phyloP scores from a whole-genome alignment of 2,888 invertebrate genomes.

The Helicoverpa assulta region DNA sequence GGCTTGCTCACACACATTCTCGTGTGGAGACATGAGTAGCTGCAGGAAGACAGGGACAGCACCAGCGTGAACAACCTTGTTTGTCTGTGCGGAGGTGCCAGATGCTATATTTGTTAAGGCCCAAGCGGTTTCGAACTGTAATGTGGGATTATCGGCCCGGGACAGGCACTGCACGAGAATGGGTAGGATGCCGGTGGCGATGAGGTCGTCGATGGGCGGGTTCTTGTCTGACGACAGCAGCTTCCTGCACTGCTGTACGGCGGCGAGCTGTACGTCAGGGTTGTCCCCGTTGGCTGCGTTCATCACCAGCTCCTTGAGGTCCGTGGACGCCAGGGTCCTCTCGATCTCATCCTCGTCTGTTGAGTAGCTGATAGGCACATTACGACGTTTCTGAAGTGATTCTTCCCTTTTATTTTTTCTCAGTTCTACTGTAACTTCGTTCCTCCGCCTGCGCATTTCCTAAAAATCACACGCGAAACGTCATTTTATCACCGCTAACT shows the following conservation, averaged over 20 bases:
- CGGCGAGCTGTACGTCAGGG: slow-evolving; percentile 95
- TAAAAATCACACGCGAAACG: slow-evolving; percentile 78
- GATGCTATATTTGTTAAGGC: slow-evolving; percentile 99
- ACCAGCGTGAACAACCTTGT: slow-evolving; percentile 97
- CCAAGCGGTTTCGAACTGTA: slow-evolving; percentile 99
- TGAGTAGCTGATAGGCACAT: slow-evolving; percentile 97
- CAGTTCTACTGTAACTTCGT: slow-evolving; percentile 98
- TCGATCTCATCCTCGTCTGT: slow-evolving; percentile 95
- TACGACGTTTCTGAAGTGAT: slow-evolving; percentile 98
- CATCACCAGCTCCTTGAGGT: slow-evolving; percentile 95
- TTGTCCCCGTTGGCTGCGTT: slow-evolving; percentile 95
- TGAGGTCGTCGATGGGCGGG: slow-evolving; percentile 99
- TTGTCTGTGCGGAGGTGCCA: slow-evolving; percentile 97
- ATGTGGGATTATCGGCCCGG: slow-evolving; percentile 95
- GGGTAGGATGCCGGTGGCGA: slow-evolving; percentile 98
- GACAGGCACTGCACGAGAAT: slow-evolving; percentile 97
- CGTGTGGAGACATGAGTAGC: slow-evolving; percentile 97
- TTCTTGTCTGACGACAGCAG: slow-evolving; percentile 99
- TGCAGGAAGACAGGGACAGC: slow-evolving; percentile 98
- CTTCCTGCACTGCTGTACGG: slow-evolving; percentile 98
- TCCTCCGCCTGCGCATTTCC: slow-evolving; percentile 99
- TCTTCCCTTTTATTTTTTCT: slow-evolving; percentile 99
- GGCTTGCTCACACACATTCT: slow-evolving; percentile 99
- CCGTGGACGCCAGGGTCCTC: slow-evolving; percentile 92
- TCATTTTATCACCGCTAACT: slow-evolving; percentile 47